Base-by-base conservation (phyloP, 1,140 invertebrate species). In the Penaeus japonicus region DNA sequence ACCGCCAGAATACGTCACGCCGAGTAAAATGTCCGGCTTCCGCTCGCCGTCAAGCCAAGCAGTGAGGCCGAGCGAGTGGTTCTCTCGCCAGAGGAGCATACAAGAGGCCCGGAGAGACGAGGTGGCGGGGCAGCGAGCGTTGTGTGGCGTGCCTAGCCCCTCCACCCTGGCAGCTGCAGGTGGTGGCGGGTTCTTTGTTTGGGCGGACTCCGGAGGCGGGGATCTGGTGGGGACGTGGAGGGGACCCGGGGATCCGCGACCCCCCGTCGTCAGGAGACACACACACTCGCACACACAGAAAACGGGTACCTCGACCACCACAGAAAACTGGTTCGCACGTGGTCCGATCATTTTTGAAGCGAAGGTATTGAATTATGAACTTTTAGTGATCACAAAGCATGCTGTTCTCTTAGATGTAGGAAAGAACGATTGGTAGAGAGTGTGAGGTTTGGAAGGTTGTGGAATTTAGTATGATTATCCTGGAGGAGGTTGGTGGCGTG, bases 141-240 rank as follows among this genome's bases (percentile, higher is more conserved):
- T n/a, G 53, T 54, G 47, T 10, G 17, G 75, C 32, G 20, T 32
- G 84, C 24, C 73, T 53, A 20, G 32, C 24, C 32, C 70, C 81
- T 53, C 24, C 27, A 18, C 27, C 73, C 77, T 47, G 77, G 77
- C 85, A 79, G 85, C 85, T 86, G 85, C 85, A 86, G 80, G 87
- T 83, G 87, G 87, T 88, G 87, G 87, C 81, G 80, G 77, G 84
- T 88, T 88, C 87, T 88, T 88, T 88, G 87, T 88, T 27, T 88
- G 39, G 80, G 62, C 70, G 35, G 55, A 54, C 27, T 20, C 65
- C n/a, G 87, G 54, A 15, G 79, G 32, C 22, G 78, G 77, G 65
- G 53, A 20, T 65, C 18, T 20, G 55, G 62, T 39, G 4, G 27
- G 47, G 32, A 27, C 39, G 78, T 24, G 30, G 53, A 30, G 24